These are phyloP conservation scores for Agrilus cyanescens DNA, from an alignment of 2,888 invertebrate genomes.

Conservation along the genomic window DNA sequence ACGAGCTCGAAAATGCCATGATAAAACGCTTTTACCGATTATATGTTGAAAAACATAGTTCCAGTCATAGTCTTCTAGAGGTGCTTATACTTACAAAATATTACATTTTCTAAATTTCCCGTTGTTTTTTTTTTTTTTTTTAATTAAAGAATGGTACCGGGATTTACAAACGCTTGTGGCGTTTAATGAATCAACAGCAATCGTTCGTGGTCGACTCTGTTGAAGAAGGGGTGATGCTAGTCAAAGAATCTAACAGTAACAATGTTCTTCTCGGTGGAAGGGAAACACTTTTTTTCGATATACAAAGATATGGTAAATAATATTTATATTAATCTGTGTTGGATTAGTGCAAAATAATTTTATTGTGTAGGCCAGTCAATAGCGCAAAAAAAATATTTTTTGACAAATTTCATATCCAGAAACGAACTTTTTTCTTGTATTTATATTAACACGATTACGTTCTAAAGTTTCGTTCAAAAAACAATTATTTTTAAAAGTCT, in stretches of 20 bases:
- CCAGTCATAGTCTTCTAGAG: conserved; percentile 57
- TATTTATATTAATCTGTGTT: not conserved
- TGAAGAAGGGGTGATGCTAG: conserved; percentile 56
- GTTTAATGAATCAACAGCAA: conserved; percentile 43
- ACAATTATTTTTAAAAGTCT: no score
- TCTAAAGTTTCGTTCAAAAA: no score
- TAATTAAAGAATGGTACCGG: conserved; percentile 57
- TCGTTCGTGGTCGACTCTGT: conserved; percentile 54
- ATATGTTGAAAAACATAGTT: conserved; percentile 61
- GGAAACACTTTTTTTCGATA: conserved; percentile 65
- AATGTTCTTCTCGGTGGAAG: conserved; percentile 56
- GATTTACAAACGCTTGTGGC: conserved; percentile 56
- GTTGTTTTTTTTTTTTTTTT: conserved; percentile 2
- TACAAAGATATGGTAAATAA: conserved; percentile 55
- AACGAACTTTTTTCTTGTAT: no score
- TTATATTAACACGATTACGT: no score
- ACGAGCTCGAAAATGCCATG: conserved; percentile 56
- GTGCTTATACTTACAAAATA: conserved; percentile 34
- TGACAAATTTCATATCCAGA: no score
- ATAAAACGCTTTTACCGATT: conserved; percentile 49
- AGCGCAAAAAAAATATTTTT: no score
- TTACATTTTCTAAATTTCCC: not conserved
- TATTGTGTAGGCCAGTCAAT: no score
- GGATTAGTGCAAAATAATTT: no score
- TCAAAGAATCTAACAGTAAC: conserved; percentile 46